Conservation (phyloP, 2,113 vertebrate species). For the Pteruthius melanotis region DNA sequence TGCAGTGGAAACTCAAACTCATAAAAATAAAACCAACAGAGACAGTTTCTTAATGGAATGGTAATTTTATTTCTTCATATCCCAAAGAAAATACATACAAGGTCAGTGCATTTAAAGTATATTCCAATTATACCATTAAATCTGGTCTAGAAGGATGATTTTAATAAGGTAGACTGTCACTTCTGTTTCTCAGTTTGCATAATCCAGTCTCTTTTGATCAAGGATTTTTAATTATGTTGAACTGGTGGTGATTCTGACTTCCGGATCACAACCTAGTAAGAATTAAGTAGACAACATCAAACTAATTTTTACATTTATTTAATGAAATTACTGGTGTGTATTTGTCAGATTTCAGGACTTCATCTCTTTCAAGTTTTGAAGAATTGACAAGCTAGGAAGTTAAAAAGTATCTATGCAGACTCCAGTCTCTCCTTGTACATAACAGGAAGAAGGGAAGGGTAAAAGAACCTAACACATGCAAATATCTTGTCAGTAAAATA, state of each 20-base stretch:
- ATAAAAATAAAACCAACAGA: background rate
- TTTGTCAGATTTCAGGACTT: conserved; percentile 15
- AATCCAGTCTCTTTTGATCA: conserved; percentile 53
- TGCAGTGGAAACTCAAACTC: background rate
- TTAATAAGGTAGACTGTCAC: conserved; percentile 39
- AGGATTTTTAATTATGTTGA: conserved; percentile 47
- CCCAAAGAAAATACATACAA: conserved; percentile 34
- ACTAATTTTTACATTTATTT: conserved; percentile 40
- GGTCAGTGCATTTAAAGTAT: conserved; percentile 34
- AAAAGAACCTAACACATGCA: background rate
- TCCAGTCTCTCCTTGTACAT: background rate
- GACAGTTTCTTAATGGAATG: conserved; percentile 34
- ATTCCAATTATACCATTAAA: conserved; percentile 57
- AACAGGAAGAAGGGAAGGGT: background rate
- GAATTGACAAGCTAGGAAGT: conserved; percentile 14
- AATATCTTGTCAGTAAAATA: conserved; percentile 30
- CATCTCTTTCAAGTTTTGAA: background rate
- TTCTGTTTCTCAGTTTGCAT: conserved; percentile 51
- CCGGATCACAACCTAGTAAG: conserved; percentile 48
- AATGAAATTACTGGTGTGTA: conserved; percentile 38
- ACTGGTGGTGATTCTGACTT: conserved; percentile 44
- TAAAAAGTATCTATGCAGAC: background rate
- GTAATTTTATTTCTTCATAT: conserved; percentile 52
- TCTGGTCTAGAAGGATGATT: conserved; percentile 31
- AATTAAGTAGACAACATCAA: conserved; percentile 59